phyloP scores from a whole-genome alignment of 2,113 vertebrate species.

The Lagenorhynchus albirostris region DNA sequence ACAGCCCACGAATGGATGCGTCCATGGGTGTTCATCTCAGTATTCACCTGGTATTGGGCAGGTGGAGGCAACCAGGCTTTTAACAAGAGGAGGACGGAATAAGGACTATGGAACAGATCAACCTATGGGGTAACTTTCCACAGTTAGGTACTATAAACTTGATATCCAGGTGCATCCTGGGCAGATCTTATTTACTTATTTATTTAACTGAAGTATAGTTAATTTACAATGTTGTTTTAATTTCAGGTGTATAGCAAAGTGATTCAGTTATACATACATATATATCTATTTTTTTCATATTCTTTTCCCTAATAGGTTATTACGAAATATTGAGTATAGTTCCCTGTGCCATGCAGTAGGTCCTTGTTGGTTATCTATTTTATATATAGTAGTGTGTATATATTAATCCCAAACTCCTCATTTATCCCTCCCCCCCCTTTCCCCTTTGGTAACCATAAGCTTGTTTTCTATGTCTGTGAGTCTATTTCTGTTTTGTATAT shows the following conservation, averaged over 20 bases:
- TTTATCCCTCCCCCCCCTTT: neutral
- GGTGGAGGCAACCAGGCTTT: no score
- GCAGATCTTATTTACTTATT: neutral
- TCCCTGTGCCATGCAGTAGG: neutral
- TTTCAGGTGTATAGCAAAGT: neutral
- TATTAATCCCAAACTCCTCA: neutral
- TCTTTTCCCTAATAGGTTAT: neutral
- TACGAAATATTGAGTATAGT: neutral
- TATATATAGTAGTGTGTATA: neutral
- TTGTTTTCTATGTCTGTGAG: neutral
- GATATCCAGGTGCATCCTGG: neutral
- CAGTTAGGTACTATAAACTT: neutral
- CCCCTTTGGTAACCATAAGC: neutral
- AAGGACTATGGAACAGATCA: neutral
- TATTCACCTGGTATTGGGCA: neutral
- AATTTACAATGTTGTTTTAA: neutral
- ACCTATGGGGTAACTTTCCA: neutral
- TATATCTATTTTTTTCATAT: neutral
- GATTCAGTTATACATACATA: neutral
- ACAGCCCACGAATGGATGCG: neutral
- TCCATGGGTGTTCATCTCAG: neutral
- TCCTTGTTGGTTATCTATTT: neutral
- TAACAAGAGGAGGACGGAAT: no score
- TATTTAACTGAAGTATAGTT: neutral
- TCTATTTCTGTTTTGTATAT: neutral